Base-by-base conservation (phyloP, 2,113 vertebrate species). In the Etheostoma cragini region DNA sequence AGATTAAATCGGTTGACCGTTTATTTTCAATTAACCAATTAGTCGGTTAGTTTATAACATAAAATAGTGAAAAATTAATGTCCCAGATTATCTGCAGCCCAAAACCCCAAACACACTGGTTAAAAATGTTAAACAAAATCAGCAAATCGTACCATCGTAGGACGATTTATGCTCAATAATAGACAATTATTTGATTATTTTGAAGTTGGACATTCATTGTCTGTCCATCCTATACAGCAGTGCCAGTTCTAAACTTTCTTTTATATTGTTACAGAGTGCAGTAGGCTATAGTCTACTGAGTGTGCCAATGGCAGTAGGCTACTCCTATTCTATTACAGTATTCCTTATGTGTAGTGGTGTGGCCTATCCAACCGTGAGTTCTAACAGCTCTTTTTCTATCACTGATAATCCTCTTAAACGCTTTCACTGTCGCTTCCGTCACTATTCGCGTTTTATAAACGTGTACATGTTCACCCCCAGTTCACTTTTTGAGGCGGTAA, bases 401-500 rank as follows among this genome's bases (percentile, higher is more conserved):
- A 45, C 19, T 14, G 14, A n/a, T 16, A 61, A 61, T 16, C 50
- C 35, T 8, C 22, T 8, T 3, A 17, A 52, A 56, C 26, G 24
- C 22, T 45, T 57, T 56, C n/a, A n/a, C 11, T 17, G 4, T 13
- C 22, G 13, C 47, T 42, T n/a, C 6, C 6, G 3, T 6, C 4
- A 4, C 24, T 21, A 19, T 26, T 14, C 54, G 26, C 42, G 11
- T 15, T 19, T 22, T 1, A 4, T 19, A 19, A 8, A 21, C 4
- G 61, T 6, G 24, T 17, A 52, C 57, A 21, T 15, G 69, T 19
- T 14, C 24, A 49, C 35, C 75, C 52, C 8, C 33, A 7, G 7
- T 14, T 64, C 42, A 63, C 86, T 74, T 72, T 58, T 26, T 12
- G 3, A n/a, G 14, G 42, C 42, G 49, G 22, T 56, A 61, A 78